phyloP scores from a whole-genome alignment of 2,113 vertebrate species.

The Castor canadensis region DNA sequence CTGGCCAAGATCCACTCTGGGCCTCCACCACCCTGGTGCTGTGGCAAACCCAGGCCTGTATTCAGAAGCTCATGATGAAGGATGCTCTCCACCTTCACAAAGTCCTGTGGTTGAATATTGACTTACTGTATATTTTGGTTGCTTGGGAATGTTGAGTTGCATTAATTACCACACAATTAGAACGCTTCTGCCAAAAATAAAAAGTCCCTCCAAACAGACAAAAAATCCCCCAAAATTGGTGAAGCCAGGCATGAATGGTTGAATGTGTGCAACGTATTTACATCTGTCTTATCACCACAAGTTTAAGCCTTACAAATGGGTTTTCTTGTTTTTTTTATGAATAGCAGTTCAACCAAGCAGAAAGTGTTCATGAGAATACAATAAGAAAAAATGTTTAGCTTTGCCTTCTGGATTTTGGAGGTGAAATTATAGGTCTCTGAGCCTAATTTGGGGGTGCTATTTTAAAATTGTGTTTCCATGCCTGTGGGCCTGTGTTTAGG shows the following conservation, averaged over 20 bases:
- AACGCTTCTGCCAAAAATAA: neutral
- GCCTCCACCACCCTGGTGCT: neutral
- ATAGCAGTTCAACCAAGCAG: neutral
- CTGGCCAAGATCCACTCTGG: neutral
- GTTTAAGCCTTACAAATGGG: too few relatives aligned
- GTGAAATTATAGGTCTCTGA: slow-evolving; percentile 38
- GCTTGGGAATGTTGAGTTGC: neutral
- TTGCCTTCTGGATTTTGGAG: neutral
- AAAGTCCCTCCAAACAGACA: neutral
- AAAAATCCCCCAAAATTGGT: too few relatives aligned
- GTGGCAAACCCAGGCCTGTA: neutral
- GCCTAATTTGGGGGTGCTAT: neutral
- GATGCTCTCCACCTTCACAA: neutral
- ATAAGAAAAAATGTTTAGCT: neutral
- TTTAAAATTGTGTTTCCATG: neutral
- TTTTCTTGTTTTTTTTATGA: neutral
- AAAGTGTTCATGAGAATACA: neutral
- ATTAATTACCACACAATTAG: neutral
- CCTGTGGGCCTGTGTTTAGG: neutral
- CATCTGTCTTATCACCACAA: neutral
- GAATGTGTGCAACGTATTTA: neutral
- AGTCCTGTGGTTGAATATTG: neutral
- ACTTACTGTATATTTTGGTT: neutral
- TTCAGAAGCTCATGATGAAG: neutral
- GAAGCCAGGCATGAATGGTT: neutral